Conservation (phyloP, 2,888 invertebrate species). For the Hipparchia sbordonii region DNA sequence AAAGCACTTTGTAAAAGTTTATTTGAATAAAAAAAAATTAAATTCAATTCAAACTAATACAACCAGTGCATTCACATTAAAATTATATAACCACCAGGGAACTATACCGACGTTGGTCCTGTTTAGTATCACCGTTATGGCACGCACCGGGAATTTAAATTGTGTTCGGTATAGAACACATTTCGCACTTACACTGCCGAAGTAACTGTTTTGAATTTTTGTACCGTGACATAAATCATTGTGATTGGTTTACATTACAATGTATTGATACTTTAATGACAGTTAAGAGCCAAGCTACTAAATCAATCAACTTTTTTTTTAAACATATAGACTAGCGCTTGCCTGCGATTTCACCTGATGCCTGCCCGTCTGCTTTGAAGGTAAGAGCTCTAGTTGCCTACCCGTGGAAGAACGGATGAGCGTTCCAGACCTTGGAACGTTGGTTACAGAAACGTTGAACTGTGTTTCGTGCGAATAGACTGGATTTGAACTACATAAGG, state of each 20-base stretch:
- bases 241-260: neutral
- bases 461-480: no score
- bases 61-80: conserved; percentile 17
- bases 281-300: neutral
- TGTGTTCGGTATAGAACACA: conserved; percentile 33
- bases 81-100: conserved; percentile 20
- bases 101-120: conserved; percentile 37
- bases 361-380: no score
- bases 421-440: no score
- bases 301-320: no score
- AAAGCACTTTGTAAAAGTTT: no score
- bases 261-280: neutral
- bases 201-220: conserved; percentile 41
- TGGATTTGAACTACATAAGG: no score
- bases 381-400: no score
- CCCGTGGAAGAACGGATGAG: no score
- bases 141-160: conserved; percentile 53
- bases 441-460: no score
- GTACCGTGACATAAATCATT: conserved; percentile 24
- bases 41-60: neutral
- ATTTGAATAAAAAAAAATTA: no score
- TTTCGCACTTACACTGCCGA: conserved; percentile 37
- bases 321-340: no score
- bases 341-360: no score
- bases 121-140: conserved; percentile 59